phyloP scores from a whole-genome alignment of 2,113 vertebrate species.

The Pseudonaja textilis region DNA sequence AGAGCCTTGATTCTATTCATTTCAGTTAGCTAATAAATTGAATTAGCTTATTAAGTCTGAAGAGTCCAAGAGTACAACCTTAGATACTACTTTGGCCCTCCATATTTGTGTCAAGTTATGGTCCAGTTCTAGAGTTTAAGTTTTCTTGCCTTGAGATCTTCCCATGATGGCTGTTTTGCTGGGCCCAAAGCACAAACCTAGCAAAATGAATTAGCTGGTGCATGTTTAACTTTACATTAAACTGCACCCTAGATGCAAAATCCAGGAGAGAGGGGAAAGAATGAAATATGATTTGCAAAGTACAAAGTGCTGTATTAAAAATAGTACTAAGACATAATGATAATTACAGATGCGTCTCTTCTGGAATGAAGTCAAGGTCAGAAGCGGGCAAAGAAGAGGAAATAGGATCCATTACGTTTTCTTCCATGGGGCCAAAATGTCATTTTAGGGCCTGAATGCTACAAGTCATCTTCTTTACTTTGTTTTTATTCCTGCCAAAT shows the following conservation, averaged over 20 bases:
- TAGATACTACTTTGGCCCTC: background rate
- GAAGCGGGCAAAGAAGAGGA: background rate
- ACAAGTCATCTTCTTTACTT: slow-evolving; percentile 9
- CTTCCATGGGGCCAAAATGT: slow-evolving; percentile 18
- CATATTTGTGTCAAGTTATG: background rate
- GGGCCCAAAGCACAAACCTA: background rate
- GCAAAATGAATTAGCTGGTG: background rate
- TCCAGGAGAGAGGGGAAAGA: background rate
- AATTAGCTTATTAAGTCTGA: background rate
- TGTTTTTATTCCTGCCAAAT: background rate
- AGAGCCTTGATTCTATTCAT: background rate
- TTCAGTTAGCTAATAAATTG: background rate
- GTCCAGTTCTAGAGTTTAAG: background rate
- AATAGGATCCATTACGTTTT: background rate
- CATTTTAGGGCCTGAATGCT: background rate
- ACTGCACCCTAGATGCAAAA: slow-evolving; percentile 9
- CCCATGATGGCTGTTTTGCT: background rate
- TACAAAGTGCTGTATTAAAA: slow-evolving; percentile 1
- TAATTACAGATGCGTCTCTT: slow-evolving; percentile 6
- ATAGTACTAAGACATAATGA: background rate
- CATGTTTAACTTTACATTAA: background rate
- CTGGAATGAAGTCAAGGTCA: background rate
- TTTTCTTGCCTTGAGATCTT: background rate
- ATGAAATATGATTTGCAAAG: slow-evolving; percentile 7
- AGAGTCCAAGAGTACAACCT: background rate